Percentiles rank a stretch among this genome's conserved stretches.
These are phyloP conservation scores for Holotrichia oblita DNA, from an alignment of 1,140 invertebrate genomes.

Conservation along the genomic window DNA sequence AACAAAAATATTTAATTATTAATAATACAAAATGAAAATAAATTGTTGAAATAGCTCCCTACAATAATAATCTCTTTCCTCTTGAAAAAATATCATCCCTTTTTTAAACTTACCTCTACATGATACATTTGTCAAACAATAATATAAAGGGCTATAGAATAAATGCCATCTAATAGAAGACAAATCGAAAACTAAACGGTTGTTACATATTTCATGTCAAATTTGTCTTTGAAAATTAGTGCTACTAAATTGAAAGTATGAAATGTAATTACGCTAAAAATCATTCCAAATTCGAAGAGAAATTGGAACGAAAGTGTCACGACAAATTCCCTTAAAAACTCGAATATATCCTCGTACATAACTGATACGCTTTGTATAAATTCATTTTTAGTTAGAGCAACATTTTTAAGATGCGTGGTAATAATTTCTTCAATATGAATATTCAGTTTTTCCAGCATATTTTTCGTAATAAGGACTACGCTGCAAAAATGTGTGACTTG, in stretches of 20 bases:
- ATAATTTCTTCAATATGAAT: background rate
- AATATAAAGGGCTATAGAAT: background rate
- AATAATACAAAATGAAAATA: too few relatives aligned
- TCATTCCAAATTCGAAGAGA: background rate
- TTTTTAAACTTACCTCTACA: background rate
- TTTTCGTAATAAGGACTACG: background rate
- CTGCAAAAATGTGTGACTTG: background rate
- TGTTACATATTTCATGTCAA: background rate
- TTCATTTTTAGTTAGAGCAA: background rate
- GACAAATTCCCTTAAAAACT: background rate
- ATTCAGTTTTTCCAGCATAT: background rate
- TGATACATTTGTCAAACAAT: background rate
- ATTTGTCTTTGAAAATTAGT: background rate
- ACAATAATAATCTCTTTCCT: too few relatives aligned
- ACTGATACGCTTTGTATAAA: background rate
- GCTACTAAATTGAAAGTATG: constrained; percentile 2
- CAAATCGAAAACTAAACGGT: background rate
- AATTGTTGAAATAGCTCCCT: too few relatives aligned
- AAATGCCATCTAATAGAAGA: background rate
- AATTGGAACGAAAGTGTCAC: background rate
- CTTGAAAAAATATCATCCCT: too few relatives aligned
- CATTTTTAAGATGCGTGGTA: background rate
- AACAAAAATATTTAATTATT: background rate
- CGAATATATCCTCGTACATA: background rate
- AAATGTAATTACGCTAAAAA: background rate